These are phyloP conservation scores for Sebastes taczanowskii DNA, from an alignment of 2,797 vertebrate species.

Conservation along the genomic window DNA sequence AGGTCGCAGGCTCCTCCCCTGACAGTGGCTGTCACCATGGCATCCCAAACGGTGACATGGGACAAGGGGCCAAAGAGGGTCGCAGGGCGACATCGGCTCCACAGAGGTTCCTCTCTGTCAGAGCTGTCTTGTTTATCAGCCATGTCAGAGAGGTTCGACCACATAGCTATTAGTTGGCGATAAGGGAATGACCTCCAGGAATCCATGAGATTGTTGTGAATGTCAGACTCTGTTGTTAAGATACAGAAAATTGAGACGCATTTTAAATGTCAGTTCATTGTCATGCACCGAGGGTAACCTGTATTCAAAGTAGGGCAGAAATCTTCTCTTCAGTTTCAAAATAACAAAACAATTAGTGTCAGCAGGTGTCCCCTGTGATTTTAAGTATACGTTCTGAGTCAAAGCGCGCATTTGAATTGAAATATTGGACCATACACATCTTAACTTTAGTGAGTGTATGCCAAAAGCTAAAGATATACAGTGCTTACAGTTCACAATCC, in stretches of 20 bases:
- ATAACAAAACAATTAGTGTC: neutral
- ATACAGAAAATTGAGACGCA: slow-evolving; percentile 79
- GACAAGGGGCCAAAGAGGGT: slow-evolving; percentile 72
- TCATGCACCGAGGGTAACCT: neutral
- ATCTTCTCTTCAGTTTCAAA: neutral
- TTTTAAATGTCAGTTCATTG: slow-evolving; percentile 47
- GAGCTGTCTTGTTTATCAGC: slow-evolving; percentile 79
- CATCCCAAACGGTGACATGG: slow-evolving; percentile 62
- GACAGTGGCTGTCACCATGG: slow-evolving; percentile 74
- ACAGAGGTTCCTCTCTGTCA: slow-evolving; percentile 47
- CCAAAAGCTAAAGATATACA: slow-evolving; percentile 17
- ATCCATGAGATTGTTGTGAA: slow-evolving; percentile 5
- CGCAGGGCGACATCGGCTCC: slow-evolving; percentile 60
- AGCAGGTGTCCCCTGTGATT: slow-evolving; percentile 2
- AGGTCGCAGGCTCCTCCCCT: slow-evolving; percentile 85
- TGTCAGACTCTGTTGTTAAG: slow-evolving; percentile 63
- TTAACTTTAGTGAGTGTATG: neutral
- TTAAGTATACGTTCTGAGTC: neutral
- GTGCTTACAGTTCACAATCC: slow-evolving; percentile 31
- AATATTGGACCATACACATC: neutral
- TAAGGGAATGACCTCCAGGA: slow-evolving; percentile 14
- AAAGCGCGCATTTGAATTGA: neutral
- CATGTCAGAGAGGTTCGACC: slow-evolving; percentile 79
- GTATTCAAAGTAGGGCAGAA: neutral
- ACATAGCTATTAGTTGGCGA: slow-evolving; percentile 64